Conservation (phyloP, 1,140 invertebrate species). For the Ylistrum balloti region DNA sequence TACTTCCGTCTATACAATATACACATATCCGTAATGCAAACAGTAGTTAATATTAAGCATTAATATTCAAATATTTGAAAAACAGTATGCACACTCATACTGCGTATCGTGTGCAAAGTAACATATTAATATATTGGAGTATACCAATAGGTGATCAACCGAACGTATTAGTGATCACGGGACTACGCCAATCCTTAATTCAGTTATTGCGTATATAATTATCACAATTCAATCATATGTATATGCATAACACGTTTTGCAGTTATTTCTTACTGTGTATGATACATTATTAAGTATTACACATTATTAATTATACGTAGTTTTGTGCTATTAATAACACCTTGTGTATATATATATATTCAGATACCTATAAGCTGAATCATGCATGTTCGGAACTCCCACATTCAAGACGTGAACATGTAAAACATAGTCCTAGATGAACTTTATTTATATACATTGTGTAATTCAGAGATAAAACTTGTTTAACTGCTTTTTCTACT, state of each 20-base stretch:
- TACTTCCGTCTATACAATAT: not conserved
- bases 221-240: not conserved
- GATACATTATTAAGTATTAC: no score
- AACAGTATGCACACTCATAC: not conserved
- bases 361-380: not conserved
- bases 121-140: not conserved
- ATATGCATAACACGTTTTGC: no score
- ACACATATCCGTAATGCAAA: not conserved
- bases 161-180: not conserved
- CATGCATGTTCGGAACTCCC: not conserved
- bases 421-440: not conserved
- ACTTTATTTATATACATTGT: not conserved
- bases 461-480: not conserved
- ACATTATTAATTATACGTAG: no score
- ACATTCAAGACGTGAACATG: not conserved
- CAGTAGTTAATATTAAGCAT: not conserved
- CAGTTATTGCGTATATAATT: not conserved
- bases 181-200: not conserved
- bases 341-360: not conserved
- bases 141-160: not conserved
- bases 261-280: no score
- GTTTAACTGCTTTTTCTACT: not conserved
- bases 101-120: slow-evolving; percentile 25
- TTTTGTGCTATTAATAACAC: not conserved
- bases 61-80: not conserved